A percentile compares a stretch with the other conserved stretches of the same genome.
phyloP scores from a whole-genome alignment of 2,888 invertebrate genomes.

The Pomacea canaliculata region DNA sequence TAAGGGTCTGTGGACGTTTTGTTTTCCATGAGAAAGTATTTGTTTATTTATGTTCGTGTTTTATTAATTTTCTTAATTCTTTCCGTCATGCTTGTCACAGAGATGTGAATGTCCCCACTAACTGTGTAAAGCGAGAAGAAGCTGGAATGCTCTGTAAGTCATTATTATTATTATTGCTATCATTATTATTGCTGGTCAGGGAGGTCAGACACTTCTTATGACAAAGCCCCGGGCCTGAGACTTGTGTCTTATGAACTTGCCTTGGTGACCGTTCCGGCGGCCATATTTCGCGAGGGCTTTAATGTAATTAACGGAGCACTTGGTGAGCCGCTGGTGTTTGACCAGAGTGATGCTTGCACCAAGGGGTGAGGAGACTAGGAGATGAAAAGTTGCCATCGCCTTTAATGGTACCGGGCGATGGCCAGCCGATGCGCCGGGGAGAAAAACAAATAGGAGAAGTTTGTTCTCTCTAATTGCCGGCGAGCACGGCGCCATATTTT shows the following conservation, averaged over 20 bases:
- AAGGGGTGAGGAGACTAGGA: background rate
- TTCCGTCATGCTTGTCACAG: too few relatives aligned
- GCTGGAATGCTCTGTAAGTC: too few relatives aligned
- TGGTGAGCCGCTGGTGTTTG: background rate
- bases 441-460: conserved; percentile 25
- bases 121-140: too few relatives aligned
- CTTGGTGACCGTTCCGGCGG: conserved; percentile 14
- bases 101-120: too few relatives aligned
- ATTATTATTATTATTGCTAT: too few relatives aligned
- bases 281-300: conserved; percentile 20
- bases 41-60: too few relatives aligned
- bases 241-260: background rate
- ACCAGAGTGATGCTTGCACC: background rate
- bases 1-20: too few relatives aligned
- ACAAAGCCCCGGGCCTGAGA: too few relatives aligned
- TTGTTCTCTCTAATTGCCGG: conserved; percentile 27
- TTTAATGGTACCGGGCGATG: conserved; percentile 15
- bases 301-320: conserved; percentile 20
- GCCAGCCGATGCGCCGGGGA: background rate
- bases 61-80: too few relatives aligned
- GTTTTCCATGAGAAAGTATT: too few relatives aligned
- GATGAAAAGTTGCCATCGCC: conserved; percentile 20
- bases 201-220: too few relatives aligned
- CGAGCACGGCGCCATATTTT: conserved; percentile 14
- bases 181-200: too few relatives aligned